Base-by-base conservation (phyloP, 2,888 invertebrate genomes). In the Eilema caniola region DNA sequence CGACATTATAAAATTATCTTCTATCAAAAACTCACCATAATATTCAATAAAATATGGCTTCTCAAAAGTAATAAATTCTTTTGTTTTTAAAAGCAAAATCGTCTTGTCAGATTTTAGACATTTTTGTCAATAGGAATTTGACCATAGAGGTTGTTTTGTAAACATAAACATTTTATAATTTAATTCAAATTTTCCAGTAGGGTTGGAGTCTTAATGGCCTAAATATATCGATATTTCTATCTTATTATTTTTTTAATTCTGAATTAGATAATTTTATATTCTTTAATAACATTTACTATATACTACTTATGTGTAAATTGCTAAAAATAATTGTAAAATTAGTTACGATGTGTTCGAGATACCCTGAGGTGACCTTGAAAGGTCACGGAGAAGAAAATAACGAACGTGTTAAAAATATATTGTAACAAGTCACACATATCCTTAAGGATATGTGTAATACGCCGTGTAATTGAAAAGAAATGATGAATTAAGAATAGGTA, bases 311-410 rank as follows among this genome's bases (percentile, higher is more conserved):
- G 0, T 41, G 41, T 41, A 41, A 28, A n/a, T n/a, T n/a, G n/a
- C n/a, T 28, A 28, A 28, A 25, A 64, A 68, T 75, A 66, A 69
- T 72, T 67, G 20, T 47, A 20, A 47, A 47, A 47, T 20, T 5
- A 5, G 47, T 20, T 47, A 47, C 33, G 20, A 47, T 20, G 5
- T 72, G 62, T 65, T 71, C 62, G 31, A 76, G 41, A 70, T 76
- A 68, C 66, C 78, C 79, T 24, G 7, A 86, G 84, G 83, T 91
- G 90, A 93, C 94, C 93, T 94, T 94, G 89, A 90, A 87, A 90
- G 93, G 94, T 93, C 93, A 86, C 72, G 69, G 73, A 71, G 72
- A 37, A 67, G 67, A 72, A 28, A 69, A 3, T 14, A 66, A 28
- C 16, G n/a, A 56, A 66, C 11, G n/a, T 53, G 20, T 37, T 62